Percentiles rank a stretch among this genome's conserved stretches.
phyloP scores from a whole-genome alignment of 2,888 invertebrate genomes.

The Cyaniris semiargus region DNA sequence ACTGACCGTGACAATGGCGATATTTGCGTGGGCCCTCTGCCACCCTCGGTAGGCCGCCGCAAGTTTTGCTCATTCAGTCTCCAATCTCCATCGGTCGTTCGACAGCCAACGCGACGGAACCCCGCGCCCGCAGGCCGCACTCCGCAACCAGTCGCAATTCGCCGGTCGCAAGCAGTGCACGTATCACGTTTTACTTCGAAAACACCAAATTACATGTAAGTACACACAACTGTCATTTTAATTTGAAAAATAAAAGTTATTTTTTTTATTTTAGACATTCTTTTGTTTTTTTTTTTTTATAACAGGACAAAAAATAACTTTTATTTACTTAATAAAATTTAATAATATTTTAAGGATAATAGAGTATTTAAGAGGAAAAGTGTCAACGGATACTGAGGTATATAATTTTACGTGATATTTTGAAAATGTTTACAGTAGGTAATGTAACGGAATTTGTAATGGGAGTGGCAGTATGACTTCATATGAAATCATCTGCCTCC shows the following conservation, averaged over 20 bases:
- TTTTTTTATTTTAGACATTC: conserved; percentile 41
- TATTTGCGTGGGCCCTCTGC: conserved; percentile 43
- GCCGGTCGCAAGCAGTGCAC: conserved; percentile 61
- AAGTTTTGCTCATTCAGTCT: conserved; percentile 42
- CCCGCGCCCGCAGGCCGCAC: conserved; percentile 36
- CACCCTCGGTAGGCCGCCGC: conserved; percentile 52
- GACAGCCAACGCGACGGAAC: conserved; percentile 29
- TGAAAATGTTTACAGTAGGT: not conserved
- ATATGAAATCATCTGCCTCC: conserved; percentile 47
- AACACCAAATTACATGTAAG: conserved; percentile 47
- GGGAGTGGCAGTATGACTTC: conserved; percentile 58
- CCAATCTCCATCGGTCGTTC: conserved; percentile 38
- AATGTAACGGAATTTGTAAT: conserved; percentile 50
- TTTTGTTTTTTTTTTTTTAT: not conserved
- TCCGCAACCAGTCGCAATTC: conserved; percentile 55
- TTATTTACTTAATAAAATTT: not conserved
- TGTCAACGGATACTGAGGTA: not conserved
- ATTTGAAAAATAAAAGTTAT: conserved; percentile 57
- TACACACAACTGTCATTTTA: not conserved
- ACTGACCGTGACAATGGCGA: conserved; percentile 23
- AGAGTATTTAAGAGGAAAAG: not conserved
- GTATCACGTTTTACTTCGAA: conserved; percentile 47
- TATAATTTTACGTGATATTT: not conserved
- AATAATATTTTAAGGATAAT: not conserved
- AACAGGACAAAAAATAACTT: not conserved